Evolutionary conservation across 1,140 invertebrate genomes (phyloP).

Genomic region (Heterodera schachtii): DNA sequence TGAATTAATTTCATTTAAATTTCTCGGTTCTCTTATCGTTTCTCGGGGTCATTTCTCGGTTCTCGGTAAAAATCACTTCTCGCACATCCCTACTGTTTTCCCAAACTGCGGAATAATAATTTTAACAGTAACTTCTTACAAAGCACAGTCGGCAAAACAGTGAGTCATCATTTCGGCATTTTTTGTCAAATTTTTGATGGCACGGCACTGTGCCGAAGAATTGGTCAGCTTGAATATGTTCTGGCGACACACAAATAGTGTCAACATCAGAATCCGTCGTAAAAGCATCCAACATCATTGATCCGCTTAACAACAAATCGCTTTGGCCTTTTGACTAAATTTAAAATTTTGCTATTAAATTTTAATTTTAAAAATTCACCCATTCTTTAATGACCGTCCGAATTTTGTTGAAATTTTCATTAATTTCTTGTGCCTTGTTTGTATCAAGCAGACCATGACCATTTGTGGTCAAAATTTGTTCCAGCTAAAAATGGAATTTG

Average conservation of each 20-base stretch:
- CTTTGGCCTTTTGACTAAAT: neutral
- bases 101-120: too few relatives aligned
- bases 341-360: neutral
- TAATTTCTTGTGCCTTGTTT: neutral
- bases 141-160: neutral
- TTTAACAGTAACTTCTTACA: neutral
- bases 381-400: neutral
- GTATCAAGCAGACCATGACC: neutral
- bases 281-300: neutral
- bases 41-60: too few relatives aligned
- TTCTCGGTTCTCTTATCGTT: too few relatives aligned
- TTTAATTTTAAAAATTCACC: neutral
- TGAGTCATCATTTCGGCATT: slow-evolving; percentile 3
- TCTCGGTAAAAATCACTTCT: too few relatives aligned
- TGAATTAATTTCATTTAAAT: too few relatives aligned
- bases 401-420: neutral
- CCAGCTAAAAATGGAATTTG: neutral
- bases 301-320: neutral
- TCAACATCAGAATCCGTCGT: neutral
- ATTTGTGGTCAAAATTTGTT: neutral
- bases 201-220: neutral
- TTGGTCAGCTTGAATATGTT: neutral
- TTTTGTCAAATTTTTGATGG: neutral
- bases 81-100: too few relatives aligned
- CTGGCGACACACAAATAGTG: neutral